These are phyloP conservation scores for Danaus melanippus DNA, from an alignment of 1,140 invertebrate species.

Conservation along the genomic window DNA sequence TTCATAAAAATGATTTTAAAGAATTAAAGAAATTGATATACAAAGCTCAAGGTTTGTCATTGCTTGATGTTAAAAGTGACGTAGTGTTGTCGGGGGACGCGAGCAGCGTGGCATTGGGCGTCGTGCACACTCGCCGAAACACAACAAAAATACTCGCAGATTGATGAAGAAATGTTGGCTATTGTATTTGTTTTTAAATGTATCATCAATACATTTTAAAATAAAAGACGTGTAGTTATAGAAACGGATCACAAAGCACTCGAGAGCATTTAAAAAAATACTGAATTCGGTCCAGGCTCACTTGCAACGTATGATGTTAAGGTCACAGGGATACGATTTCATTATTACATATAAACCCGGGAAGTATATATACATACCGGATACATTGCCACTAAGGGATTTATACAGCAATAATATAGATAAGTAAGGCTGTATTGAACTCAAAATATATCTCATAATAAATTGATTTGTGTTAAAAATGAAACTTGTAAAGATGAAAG, in stretches of 20 bases:
- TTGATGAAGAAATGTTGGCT: constrained; percentile 22
- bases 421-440: neutral
- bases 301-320: constrained; percentile 36
- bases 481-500: constrained; percentile 3
- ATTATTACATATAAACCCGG: constrained; percentile 32
- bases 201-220: constrained; percentile 15
- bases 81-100: constrained; percentile 12
- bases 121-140: constrained; percentile 21
- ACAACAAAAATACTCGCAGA: constrained; percentile 18
- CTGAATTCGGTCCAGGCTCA: constrained; percentile 39
- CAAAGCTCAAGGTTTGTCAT: no score
- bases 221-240: neutral
- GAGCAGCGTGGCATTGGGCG: constrained; percentile 6
- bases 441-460: constrained; percentile 1
- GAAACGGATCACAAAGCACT: constrained; percentile 68
- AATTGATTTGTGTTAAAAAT: neutral
- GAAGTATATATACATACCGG: constrained; percentile 57
- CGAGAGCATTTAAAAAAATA: constrained; percentile 55
- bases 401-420: neutral
- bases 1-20: constrained; percentile 6
- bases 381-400: constrained; percentile 40
- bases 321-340: constrained; percentile 21
- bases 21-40: constrained; percentile 12
- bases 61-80: constrained; percentile 1
- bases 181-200: constrained; percentile 19